Evolutionary conservation across 92 coral and sea anemone genomes (phyloP).

Genomic region (Epizoanthus illoricatus): DNA sequence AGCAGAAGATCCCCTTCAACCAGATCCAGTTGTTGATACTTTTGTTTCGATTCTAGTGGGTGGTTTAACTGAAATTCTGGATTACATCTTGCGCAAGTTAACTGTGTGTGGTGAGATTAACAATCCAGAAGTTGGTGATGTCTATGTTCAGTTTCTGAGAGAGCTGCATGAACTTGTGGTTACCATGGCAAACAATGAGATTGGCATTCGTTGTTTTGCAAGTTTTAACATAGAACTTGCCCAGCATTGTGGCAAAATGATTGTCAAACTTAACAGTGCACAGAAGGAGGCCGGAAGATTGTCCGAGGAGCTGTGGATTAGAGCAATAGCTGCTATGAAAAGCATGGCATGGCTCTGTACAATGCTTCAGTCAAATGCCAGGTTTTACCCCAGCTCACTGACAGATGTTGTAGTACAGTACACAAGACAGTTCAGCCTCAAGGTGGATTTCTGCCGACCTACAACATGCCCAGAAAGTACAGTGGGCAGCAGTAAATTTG

Average conservation of each 20-base stretch:
- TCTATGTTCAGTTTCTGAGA: conserved; percentile 36
- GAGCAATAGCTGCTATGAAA: conserved; percentile 22
- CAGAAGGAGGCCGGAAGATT: not conserved
- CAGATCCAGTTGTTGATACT: conserved; percentile 5
- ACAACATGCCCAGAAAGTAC: conserved; percentile 8
- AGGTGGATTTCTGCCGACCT: conserved; percentile 18
- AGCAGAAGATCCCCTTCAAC: not conserved
- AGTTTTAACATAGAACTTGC: conserved; percentile 43
- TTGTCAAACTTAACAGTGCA: conserved; percentile 23
- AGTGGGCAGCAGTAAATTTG: not conserved
- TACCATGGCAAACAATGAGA: conserved; percentile 25
- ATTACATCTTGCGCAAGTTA: conserved; percentile 36
- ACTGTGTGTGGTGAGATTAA: conserved; percentile 20
- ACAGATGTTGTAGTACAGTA: not conserved
- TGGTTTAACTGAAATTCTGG: conserved; percentile 17
- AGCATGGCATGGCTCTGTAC: conserved; percentile 33
- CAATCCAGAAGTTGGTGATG: conserved; percentile 19
- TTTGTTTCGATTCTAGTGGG: conserved; percentile 3
- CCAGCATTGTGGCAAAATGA: conserved; percentile 35
- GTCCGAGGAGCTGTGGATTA: conserved; percentile 29
- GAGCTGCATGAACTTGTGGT: conserved; percentile 32
- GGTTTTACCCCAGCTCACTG: not conserved
- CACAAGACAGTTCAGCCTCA: conserved; percentile 15
- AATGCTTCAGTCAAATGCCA: not conserved
- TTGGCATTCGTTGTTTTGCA: conserved; percentile 35